Conservation (phyloP, 2,888 invertebrate species). For the Hydroisotoma schaefferi region DNA sequence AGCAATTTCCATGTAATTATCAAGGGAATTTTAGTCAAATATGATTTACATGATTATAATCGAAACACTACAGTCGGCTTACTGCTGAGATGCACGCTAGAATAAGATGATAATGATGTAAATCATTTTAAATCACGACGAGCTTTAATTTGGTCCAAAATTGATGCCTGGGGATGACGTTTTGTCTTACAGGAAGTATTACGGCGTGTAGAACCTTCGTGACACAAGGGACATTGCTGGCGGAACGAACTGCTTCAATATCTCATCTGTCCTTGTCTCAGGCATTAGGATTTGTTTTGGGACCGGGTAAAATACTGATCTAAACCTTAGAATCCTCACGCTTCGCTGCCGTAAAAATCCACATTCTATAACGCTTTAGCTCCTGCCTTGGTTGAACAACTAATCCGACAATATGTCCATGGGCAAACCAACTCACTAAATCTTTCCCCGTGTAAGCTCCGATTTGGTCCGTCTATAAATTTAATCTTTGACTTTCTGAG, state of each 20-base stretch:
- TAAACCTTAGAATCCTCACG: conserved; percentile 8
- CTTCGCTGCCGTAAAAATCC: conserved; percentile 3
- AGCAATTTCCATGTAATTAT: too few species aligned
- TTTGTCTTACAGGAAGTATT: conserved; percentile 64
- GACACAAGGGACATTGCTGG: conserved; percentile 74
- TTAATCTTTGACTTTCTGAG: conserved; percentile 14
- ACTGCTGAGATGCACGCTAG: too few species aligned
- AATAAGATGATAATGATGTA: neutral
- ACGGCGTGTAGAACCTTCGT: conserved; percentile 79
- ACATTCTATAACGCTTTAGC: neutral
- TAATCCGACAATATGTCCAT: conserved; percentile 15
- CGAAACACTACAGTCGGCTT: too few species aligned
- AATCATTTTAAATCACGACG: neutral
- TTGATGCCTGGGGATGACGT: conserved; percentile 3
- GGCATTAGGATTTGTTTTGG: conserved; percentile 80
- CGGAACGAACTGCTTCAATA: conserved; percentile 76
- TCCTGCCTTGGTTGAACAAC: conserved; percentile 5
- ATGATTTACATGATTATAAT: too few species aligned
- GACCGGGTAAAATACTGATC: conserved; percentile 57
- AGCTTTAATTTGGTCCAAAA: neutral
- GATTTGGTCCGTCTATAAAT: conserved; percentile 8
- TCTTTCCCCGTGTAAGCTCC: neutral
- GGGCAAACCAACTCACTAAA: conserved; percentile 13
- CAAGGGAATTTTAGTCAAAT: too few species aligned
- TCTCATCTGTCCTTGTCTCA: conserved; percentile 80